Conservation (phyloP, 2,797 vertebrate species). For the Micropoecilia bifurca region DNA sequence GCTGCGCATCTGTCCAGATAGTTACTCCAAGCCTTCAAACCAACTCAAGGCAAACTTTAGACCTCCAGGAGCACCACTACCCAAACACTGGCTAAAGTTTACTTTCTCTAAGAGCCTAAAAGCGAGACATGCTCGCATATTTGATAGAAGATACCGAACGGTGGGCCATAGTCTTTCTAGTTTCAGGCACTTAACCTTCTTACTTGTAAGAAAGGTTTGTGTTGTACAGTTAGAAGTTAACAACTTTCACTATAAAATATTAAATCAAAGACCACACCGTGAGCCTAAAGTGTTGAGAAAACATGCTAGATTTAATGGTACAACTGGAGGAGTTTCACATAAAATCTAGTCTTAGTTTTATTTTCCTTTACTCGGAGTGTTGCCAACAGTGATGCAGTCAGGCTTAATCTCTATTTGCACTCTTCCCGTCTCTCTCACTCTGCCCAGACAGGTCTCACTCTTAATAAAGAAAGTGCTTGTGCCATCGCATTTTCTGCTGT, state of each 20-base stretch:
- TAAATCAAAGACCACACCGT: background rate
- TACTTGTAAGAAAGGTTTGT: background rate
- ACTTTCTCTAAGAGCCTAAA: constrained; percentile 21
- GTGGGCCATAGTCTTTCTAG: background rate
- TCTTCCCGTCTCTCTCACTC: background rate
- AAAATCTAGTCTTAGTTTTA: background rate
- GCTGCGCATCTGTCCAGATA: constrained; percentile 43
- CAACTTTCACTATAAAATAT: background rate
- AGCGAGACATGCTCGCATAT: constrained; percentile 17
- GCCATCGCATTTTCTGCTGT: background rate
- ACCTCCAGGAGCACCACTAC: constrained; percentile 33
- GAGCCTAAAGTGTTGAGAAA: background rate
- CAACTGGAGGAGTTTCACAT: background rate
- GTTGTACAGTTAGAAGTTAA: background rate
- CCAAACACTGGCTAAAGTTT: constrained; percentile 34
- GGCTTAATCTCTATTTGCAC: background rate
- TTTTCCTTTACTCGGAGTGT: background rate
- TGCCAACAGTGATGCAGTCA: background rate
- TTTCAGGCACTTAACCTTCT: constrained; percentile 12
- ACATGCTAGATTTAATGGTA: background rate
- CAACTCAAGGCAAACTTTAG: constrained; percentile 31
- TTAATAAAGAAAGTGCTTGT: background rate
- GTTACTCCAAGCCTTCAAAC: constrained; percentile 31
- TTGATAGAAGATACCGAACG: constrained; percentile 9
- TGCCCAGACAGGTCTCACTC: background rate